Evolutionary conservation across 2,797 vertebrate genomes (phyloP).

Genomic region (Loriculus beryllinus): DNA sequence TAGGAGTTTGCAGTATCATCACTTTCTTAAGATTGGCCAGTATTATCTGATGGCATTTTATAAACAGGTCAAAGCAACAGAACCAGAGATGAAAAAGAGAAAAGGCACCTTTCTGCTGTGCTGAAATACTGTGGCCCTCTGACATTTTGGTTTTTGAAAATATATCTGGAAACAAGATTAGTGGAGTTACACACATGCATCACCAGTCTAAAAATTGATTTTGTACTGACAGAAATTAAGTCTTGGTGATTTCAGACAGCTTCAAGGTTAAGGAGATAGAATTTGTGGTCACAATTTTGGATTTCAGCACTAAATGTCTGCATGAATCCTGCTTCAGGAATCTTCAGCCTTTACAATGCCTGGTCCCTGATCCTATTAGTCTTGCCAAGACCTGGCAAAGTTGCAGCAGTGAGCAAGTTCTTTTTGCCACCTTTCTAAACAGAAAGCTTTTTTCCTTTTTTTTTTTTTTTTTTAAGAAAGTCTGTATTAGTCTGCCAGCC

Average conservation of each 20-base stretch:
- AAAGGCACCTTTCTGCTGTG: background rate
- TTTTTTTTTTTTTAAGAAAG: too few relatives aligned
- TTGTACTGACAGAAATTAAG: background rate
- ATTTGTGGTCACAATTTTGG: background rate
- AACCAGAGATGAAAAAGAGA: background rate
- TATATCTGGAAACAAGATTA: background rate
- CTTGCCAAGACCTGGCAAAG: background rate
- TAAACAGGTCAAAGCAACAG: background rate
- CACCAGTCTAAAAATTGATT: background rate
- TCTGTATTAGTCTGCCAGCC: background rate
- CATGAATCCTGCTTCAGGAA: background rate
- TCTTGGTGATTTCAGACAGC: background rate
- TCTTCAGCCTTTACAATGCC: background rate
- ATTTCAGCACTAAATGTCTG: background rate
- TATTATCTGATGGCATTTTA: background rate
- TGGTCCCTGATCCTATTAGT: background rate
- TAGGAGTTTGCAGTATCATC: background rate
- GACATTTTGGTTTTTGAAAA: background rate
- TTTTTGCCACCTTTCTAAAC: background rate
- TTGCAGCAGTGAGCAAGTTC: background rate
- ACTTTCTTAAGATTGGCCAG: background rate
- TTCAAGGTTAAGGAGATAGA: constrained; percentile 3
- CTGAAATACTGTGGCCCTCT: background rate
- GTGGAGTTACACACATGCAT: background rate
- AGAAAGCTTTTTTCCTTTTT: too few relatives aligned